Conservation (phyloP, 2,797 vertebrate species). For the Urosaurus nigricauda region DNA sequence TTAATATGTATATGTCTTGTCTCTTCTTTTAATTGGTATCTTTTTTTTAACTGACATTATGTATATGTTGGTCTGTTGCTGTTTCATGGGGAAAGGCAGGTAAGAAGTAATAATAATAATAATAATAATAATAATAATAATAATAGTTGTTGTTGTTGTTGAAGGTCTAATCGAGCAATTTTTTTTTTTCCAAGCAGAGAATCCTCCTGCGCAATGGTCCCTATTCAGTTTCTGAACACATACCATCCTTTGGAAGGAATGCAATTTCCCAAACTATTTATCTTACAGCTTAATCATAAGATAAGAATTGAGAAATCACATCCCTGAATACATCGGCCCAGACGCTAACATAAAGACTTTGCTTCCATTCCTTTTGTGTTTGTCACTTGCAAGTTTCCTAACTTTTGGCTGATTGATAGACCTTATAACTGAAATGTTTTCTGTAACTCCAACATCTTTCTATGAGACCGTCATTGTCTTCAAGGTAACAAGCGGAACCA, state of each 20-base stretch:
- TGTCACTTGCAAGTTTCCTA: slow-evolving; percentile 16
- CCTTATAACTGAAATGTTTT: slow-evolving; percentile 17
- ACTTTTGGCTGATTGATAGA: neutral
- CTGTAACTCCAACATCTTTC: slow-evolving; percentile 18
- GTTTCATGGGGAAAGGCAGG: too few species aligned
- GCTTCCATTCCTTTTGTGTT: slow-evolving; percentile 24
- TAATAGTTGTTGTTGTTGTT: too few species aligned
- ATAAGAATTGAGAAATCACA: neutral
- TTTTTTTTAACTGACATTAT: too few species aligned
- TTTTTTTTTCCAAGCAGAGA: too few species aligned
- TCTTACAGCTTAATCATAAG: slow-evolving; percentile 17
- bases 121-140: too few species aligned
- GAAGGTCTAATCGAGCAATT: neutral
- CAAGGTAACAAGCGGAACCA: neutral
- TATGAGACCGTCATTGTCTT: slow-evolving; percentile 21
- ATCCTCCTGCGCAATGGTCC: neutral
- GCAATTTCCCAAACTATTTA: neutral
- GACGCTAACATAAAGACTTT: neutral
- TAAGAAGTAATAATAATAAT: too few species aligned
- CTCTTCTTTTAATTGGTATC: too few species aligned
- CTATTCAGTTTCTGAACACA: neutral
- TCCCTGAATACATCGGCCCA: neutral
- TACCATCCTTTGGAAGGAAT: neutral
- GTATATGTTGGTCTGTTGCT: too few species aligned
- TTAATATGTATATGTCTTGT: too few species aligned